Conservation (phyloP, 2,797 vertebrate species). For the Leucoraja ocellata region DNA sequence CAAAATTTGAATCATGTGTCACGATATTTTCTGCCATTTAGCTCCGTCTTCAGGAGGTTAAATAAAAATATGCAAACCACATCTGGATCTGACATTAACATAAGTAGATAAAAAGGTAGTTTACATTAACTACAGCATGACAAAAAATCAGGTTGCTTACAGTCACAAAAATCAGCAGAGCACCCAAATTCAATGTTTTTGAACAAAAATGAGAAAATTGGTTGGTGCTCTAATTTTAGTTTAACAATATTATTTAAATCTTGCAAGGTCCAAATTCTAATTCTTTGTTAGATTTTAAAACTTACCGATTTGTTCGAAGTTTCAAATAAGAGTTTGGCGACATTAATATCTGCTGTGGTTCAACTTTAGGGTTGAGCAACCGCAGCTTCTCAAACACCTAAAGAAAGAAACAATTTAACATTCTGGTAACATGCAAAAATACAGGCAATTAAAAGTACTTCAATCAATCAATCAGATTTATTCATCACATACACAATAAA, state of each 20-base stretch:
- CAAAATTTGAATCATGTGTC: neutral
- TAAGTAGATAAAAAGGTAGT: neutral
- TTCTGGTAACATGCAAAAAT: neutral
- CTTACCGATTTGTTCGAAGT: conserved; percentile 85
- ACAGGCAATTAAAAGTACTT: neutral
- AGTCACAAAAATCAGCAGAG: neutral
- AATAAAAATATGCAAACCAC: neutral
- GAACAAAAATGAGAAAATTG: neutral
- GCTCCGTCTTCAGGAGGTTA: neutral
- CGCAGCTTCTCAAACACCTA: conserved; percentile 87
- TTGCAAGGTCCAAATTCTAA: neutral
- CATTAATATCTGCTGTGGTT: conserved; percentile 78
- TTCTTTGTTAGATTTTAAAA: neutral
- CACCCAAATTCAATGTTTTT: neutral
- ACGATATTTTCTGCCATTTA: neutral
- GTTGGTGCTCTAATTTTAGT: neutral
- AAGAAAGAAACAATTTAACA: neutral
- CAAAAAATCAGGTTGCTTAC: neutral
- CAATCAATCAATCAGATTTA: too few relatives aligned
- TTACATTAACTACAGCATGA: neutral
- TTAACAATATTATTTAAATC: neutral
- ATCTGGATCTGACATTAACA: neutral
- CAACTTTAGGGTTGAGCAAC: conserved; percentile 68
- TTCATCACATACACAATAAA: too few relatives aligned
- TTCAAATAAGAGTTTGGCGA: conserved; percentile 82